Base-by-base conservation (phyloP, 1,140 invertebrate genomes). In the Melitaea cinxia region DNA sequence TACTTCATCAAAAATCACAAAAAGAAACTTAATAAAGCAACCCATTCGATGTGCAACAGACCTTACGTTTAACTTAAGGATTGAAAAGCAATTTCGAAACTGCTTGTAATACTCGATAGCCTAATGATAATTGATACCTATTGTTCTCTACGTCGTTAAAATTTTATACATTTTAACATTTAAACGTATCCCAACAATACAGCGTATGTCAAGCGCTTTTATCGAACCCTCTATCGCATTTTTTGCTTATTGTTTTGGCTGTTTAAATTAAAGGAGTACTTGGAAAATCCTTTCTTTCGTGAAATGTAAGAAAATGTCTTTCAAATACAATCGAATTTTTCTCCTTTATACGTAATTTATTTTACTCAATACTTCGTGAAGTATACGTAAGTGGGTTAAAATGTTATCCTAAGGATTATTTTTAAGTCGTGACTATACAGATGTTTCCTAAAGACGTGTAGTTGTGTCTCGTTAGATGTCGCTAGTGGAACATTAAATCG, bases 41-140 rank as follows among this genome's bases (percentile, higher is more conserved):
- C 1, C 0, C 3, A 9, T 21, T 17, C 42, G 23, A 24, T 47
- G 42, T 47, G 21, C 42, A 47, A 1, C 6, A 0, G 23, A 21
- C 42, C 42, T 47, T 47, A 47, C 10, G 37, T 55, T 7, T 21
- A 23, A 26, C 54, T 57, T 45, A 42, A 57, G 35, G 19, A 42
- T 57, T 57, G 42, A 28, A 57, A 45, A 42, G 35, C 21, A 24
- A 28, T 57, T 45, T n/a, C 9, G 17, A 42, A 57, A 57, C 33
- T 24, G 54, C 37, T 57, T 21, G 24, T 28, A 42, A 57, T 12
- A 45, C 33, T 55, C 53, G 19, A 39, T 39, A 24, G 53, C 33
- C 37, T 37, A 56, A 56, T 56, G 30, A 56, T 56, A 39, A 56
- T 26, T 42, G 53, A 39, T 56, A 2, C 26, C 35, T 35, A 56